phyloP scores from a whole-genome alignment of 2,888 invertebrate species.

The Drosophila anceps region DNA sequence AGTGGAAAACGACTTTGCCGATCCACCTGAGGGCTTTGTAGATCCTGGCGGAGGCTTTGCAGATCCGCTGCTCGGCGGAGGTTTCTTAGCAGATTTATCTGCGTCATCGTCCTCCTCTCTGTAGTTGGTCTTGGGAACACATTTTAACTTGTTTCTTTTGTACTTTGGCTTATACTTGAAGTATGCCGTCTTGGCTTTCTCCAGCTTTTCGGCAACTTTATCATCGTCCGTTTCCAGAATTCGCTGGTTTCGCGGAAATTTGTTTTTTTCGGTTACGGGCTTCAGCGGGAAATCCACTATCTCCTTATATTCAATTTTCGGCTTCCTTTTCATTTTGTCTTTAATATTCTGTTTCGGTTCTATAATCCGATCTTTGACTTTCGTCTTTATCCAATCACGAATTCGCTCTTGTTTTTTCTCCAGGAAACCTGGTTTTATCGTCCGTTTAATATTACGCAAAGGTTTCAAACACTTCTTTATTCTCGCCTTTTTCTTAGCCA shows the following conservation, averaged over 20 bases:
- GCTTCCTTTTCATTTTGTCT: neutral
- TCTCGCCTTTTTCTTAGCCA: neutral
- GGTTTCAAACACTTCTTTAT: neutral
- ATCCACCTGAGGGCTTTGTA: neutral
- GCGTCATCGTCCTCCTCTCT: neutral
- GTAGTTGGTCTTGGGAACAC: too few relatives aligned
- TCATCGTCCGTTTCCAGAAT: conserved; percentile 45
- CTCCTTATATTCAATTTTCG: neutral
- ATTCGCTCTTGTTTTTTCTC: neutral
- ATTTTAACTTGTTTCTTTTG: neutral
- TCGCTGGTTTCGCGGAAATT: conserved; percentile 37
- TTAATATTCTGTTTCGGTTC: neutral
- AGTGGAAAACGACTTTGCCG: conserved; percentile 15
- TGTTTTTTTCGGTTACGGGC: neutral
- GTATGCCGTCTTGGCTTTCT: conserved; percentile 13
- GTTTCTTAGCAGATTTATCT: neutral
- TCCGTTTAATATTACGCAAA: neutral
- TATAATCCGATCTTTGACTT: neutral
- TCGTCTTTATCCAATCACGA: neutral
- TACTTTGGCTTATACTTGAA: neutral
- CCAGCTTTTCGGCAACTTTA: conserved; percentile 20
- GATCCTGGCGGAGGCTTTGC: neutral
- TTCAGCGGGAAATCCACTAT: conserved; percentile 24
- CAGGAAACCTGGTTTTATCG: neutral
- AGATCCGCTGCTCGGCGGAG: neutral